Evolutionary conservation across 2,113 vertebrate species (phyloP), one percentile per base, ranked within the genome.

Genomic region (Hassar affinis): DNA sequence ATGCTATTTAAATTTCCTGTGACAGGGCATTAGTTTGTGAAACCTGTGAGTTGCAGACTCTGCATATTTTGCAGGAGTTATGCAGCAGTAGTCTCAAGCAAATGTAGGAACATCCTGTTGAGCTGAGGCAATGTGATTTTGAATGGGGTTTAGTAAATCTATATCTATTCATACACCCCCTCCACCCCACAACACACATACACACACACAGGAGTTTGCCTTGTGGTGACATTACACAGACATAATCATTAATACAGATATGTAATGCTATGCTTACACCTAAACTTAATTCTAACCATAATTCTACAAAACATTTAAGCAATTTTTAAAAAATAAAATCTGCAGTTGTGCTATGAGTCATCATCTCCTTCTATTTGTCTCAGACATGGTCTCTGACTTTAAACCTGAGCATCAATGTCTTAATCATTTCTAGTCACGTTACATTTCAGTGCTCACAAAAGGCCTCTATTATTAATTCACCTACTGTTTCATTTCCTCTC

Each of bases 21-120:
- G 38, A 78, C 72, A 77, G 9, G 22, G 27, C 52, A 85, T 85
- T 68, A 22, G 59, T 80, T 80, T 30, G 14, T 54, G 52, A 59
- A 75, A 22, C 47, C 22, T n/a, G 33, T 64, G 1, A 17, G 35
- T 6, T 27, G 51, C 22, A 17, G 20, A 14, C 15, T 14, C 15
- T 35, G 72, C 3, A 78, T 33, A 74, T 52, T 79, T 42, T 59
- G 27, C 10, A 9, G 52, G 11, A 20, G 59, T 81, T 85, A 62
- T 80, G 18, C 42, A 54, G 27, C 27, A 33, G 8, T 51, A 47
- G 59, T 35, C 30, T 80, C 49, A n/a, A 18, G 14, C 30, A 52
- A 27, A n/a, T 42, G 12, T 51, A 27, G 42, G 20, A 11, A 62
- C 47, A 38, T 66, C 71, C 76, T 81, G 64, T 69, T 51, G 52